Base-by-base conservation (phyloP, 1,140 invertebrate species). In the Leptinotarsa defecta region DNA sequence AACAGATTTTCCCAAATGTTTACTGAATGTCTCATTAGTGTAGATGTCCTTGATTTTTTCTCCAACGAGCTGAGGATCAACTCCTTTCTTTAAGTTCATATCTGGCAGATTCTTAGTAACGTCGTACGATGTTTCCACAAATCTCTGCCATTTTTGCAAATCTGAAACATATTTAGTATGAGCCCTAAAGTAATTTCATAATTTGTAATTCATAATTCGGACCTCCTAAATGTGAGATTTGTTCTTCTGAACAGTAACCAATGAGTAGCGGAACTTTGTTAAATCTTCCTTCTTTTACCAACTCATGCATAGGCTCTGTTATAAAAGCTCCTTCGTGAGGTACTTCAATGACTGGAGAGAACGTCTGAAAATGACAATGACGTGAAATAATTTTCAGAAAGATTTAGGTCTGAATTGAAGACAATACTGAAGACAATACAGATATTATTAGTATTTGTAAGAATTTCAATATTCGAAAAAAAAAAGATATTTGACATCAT, bases 191-290 rank as follows among this genome's bases (percentile, higher is more conserved):
- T 43, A 43, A 3, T 11, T 43, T 11, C 8, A 11, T 43, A 43
- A 11, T 11, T 11, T 43, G 34, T 34, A 8, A 43, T 43, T 43
- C 8, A 24, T 65, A 19, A 24, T 27, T 8, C 63, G 48, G 17
- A 69, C 68, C 68, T 34, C 11, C 48, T 13, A 48, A 19, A 15
- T 69, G 34, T 17, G 43, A 15, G 43, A 77, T 75, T 61, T 78
- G 13, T 73, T 78, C 77, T 68, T 78, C 77, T 3, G 77, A 78
- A 49, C 74, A 76, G 73, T 76, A 76, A 8, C 77, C 77, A 13
- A 78, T 78, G n/a, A 78, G 70, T 8, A 78, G 17, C 4, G 77
- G 77, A 48, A 78, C 77, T 67, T 49, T 78, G 22, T 71, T 57
- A 20, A 78, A 15, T 17, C 70, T 27, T n/a, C 77, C 77, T 8